Evolutionary conservation across 1,140 invertebrate species (phyloP).

Genomic region (Eubasilissa regina): DNA sequence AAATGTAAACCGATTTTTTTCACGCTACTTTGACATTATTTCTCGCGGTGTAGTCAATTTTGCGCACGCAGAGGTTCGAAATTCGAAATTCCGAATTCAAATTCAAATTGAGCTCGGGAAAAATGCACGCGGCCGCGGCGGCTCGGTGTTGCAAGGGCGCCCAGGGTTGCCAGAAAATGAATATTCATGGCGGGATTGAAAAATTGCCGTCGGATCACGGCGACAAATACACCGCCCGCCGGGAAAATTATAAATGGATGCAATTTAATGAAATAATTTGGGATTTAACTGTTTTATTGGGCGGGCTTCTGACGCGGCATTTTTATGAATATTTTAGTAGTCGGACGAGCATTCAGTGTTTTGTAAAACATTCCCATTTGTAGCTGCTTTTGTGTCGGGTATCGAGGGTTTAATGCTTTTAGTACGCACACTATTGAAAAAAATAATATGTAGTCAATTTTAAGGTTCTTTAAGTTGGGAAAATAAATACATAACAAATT

Average conservation of each 20-base stretch:
- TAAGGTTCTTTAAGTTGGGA: too few relatives aligned
- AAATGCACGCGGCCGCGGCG: slow-evolving; percentile 43
- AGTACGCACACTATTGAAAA: too few relatives aligned
- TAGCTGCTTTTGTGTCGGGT: background rate
- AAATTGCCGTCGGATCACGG: slow-evolving; percentile 59
- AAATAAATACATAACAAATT: too few relatives aligned
- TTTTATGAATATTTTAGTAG: slow-evolving; percentile 45
- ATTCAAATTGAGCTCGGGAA: slow-evolving; percentile 24
- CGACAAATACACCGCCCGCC: slow-evolving; percentile 57
- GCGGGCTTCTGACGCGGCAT: slow-evolving; percentile 27
- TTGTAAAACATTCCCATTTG: slow-evolving; percentile 32
- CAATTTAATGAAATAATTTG: slow-evolving; percentile 56
- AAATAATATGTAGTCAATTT: too few relatives aligned
- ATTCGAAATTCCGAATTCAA: slow-evolving; percentile 22
- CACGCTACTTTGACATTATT: background rate
- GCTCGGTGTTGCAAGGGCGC: slow-evolving; percentile 46
- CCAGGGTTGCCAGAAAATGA: slow-evolving; percentile 55
- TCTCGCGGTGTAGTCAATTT: background rate
- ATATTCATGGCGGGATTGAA: slow-evolving; percentile 60
- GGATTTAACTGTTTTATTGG: slow-evolving; percentile 54
- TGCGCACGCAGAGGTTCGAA: background rate
- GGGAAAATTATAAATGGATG: slow-evolving; percentile 56
- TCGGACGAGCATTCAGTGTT: background rate
- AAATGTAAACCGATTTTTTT: too few relatives aligned
- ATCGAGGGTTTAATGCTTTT: too few relatives aligned